phyloP scores from a whole-genome alignment of 2,888 invertebrate species.

The Epinotia bilunana region DNA sequence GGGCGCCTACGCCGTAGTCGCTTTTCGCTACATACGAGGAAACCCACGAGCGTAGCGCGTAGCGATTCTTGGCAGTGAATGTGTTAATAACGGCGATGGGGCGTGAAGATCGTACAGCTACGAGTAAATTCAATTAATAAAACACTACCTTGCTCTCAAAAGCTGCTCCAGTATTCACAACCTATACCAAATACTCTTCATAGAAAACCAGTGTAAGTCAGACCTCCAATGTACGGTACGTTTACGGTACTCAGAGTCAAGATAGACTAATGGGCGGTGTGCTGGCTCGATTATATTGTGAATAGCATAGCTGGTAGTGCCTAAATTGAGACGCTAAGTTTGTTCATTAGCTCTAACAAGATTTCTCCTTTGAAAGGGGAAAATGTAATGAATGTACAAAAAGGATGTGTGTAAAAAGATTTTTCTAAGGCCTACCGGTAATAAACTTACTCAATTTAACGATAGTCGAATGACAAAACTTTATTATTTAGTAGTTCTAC shows the following conservation, averaged over 20 bases:
- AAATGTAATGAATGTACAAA: slow-evolving; percentile 37
- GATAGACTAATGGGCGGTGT: not conserved
- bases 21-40: too few species aligned
- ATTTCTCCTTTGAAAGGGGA: slow-evolving; percentile 73
- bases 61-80: too few species aligned
- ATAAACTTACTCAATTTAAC: not conserved
- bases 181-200: not conserved
- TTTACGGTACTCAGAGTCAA: not conserved
- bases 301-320: slow-evolving; percentile 44
- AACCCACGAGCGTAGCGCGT: too few species aligned
- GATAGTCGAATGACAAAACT: not conserved
- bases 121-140: slow-evolving; percentile 34
- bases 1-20: too few species aligned
- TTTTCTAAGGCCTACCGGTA: not conserved
- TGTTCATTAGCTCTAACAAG: slow-evolving; percentile 81
- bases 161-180: slow-evolving; percentile 18
- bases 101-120: slow-evolving; percentile 1
- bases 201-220: not conserved
- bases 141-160: slow-evolving; percentile 41
- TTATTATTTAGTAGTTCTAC: not conserved
- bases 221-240: not conserved
- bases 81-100: not conserved
- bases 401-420: slow-evolving; percentile 7
- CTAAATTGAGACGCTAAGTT: slow-evolving; percentile 73
- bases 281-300: not conserved